phyloP scores from a whole-genome alignment of 2,888 invertebrate species.

The Parapristionchus giblindavisi region DNA sequence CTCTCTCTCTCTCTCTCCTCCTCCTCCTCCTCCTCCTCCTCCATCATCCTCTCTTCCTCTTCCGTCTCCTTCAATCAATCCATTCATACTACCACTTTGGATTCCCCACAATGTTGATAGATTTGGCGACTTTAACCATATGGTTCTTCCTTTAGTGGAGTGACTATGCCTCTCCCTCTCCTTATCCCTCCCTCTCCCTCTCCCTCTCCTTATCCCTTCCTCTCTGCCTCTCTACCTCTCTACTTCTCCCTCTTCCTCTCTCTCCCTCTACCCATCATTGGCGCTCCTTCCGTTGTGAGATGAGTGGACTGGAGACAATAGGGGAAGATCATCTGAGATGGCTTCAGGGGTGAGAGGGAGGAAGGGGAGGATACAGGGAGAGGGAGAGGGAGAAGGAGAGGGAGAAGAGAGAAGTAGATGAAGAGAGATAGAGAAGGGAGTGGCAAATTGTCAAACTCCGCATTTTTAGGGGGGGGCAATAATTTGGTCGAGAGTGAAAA shows the following conservation, averaged over 20 bases:
- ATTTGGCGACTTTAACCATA: conserved; percentile 4
- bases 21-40: neutral
- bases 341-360: neutral
- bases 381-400: neutral
- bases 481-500: neutral
- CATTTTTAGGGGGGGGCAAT: neutral
- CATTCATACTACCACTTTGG: neutral
- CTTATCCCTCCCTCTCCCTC: neutral
- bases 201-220: neutral
- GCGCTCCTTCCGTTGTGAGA: conserved; percentile 3
- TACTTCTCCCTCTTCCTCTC: neutral
- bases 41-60: conserved; percentile 9
- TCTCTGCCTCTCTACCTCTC: neutral
- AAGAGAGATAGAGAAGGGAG: conserved; percentile 16
- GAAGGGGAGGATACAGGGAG: conserved; percentile 23
- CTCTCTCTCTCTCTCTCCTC: neutral
- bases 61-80: neutral
- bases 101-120: conserved; percentile 1
- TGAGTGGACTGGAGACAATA: neutral
- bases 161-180: neutral
- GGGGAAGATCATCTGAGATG: neutral
- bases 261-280: conserved; percentile 3
- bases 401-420: neutral
- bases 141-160: too few species aligned
- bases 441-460: neutral